Evolutionary conservation across 1,140 invertebrate genomes (phyloP).

Genomic region (Phymorhynchus buccinoides): DNA sequence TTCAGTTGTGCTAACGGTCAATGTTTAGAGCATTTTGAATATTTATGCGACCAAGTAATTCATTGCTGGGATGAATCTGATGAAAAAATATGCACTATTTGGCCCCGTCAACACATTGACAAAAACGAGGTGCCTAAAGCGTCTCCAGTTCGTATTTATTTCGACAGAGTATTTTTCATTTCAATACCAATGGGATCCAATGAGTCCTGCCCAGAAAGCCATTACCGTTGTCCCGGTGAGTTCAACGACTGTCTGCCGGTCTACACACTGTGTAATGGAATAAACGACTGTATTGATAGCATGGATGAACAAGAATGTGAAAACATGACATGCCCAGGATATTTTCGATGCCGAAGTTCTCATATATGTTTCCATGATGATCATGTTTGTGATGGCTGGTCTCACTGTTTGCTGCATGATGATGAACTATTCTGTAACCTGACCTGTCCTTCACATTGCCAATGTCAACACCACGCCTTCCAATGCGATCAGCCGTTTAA

Average conservation of each 20-base stretch:
- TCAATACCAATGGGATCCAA: neutral
- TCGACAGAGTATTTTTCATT: neutral
- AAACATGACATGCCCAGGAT: neutral
- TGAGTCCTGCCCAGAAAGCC: neutral
- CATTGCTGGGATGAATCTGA: constrained; percentile 14
- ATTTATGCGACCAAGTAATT: neutral
- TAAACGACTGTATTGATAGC: neutral
- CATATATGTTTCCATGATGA: neutral
- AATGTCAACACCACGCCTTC: constrained; percentile 8
- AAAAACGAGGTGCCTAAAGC: neutral
- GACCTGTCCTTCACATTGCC: neutral
- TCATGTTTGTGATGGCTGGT: constrained; percentile 16
- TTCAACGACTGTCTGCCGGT: constrained; percentile 6
- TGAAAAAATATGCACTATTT: neutral
- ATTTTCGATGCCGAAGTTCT: neutral
- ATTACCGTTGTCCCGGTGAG: neutral
- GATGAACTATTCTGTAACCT: constrained; percentile 20
- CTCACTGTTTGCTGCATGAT: constrained; percentile 15
- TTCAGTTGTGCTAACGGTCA: neutral
- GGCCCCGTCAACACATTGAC: neutral
- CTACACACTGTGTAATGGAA: constrained; percentile 22
- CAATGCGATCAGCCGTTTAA: neutral
- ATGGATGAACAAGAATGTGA: neutral
- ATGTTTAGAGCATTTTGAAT: neutral
- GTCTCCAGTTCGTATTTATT: neutral